These are phyloP conservation scores for Actinopyga echinites DNA, from an alignment of 53 echinoderm and acorn worm genomes.

Conservation along the genomic window DNA sequence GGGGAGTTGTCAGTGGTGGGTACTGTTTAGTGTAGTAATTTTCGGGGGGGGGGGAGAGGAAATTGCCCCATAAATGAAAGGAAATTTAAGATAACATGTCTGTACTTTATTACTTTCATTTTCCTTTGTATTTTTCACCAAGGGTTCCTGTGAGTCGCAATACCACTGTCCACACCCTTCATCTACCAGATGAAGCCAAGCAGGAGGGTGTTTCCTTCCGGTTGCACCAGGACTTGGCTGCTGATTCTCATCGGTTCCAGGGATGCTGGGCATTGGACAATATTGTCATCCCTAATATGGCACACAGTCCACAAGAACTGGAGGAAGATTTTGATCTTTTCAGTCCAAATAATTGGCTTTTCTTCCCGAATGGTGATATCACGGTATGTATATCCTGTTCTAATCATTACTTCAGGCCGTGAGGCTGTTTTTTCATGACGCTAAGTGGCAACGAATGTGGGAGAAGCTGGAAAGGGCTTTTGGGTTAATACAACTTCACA, in stretches of 20 bases:
- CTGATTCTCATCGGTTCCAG: slow-evolving; percentile 72
- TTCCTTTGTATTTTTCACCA: neutral
- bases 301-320: slow-evolving; percentile 63
- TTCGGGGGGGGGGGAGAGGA: neutral
- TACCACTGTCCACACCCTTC: slow-evolving; percentile 82
- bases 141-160: slow-evolving; percentile 79
- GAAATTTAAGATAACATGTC: neutral
- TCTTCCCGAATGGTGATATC: slow-evolving; percentile 83
- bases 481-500: no score
- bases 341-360: slow-evolving; percentile 80
- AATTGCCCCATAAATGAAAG: neutral
- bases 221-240: slow-evolving; percentile 90
- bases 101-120: neutral
- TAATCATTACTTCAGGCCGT: no score
- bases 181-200: slow-evolving; percentile 78
- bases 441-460: no score
- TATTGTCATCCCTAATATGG: slow-evolving; percentile 74
- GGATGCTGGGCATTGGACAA: slow-evolving; percentile 98
- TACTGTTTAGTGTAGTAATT: no score
- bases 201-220: slow-evolving; percentile 77
- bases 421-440: no score
- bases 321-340: slow-evolving; percentile 87
- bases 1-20: no score
- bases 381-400: slow-evolving; percentile 38
- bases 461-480: no score